phyloP scores from a whole-genome alignment of 92 coral and sea anemone species.

The Phenganax subtilis region DNA sequence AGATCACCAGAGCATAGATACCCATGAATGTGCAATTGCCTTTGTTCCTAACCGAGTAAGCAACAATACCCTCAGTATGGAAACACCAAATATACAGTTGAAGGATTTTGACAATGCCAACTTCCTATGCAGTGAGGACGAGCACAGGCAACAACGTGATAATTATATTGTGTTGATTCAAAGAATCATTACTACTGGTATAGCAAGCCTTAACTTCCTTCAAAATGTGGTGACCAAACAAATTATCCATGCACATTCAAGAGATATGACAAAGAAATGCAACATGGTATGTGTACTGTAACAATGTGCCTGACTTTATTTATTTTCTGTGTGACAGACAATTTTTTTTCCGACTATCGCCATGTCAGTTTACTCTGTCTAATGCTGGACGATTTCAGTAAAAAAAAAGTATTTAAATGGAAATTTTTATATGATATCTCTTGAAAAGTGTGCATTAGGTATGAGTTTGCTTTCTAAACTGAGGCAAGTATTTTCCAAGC shows the following conservation, averaged over 20 bases:
- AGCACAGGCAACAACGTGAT: slow-evolving; percentile 43
- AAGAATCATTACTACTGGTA: slow-evolving; percentile 44
- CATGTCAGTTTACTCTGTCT: background rate
- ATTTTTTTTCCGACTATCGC: background rate
- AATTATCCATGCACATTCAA: slow-evolving; percentile 42
- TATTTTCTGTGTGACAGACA: background rate
- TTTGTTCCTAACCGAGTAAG: slow-evolving; percentile 46
- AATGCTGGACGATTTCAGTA: background rate
- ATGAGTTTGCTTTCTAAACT: no score
- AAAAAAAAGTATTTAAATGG: no score
- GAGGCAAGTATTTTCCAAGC: background rate
- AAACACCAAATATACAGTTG: slow-evolving; percentile 23
- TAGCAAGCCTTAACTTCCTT: slow-evolving; percentile 33
- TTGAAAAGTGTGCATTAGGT: no score
- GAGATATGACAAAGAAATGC: slow-evolving; percentile 39
- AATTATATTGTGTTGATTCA: slow-evolving; percentile 46
- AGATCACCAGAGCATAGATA: slow-evolving; percentile 21
- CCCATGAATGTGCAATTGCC: slow-evolving; percentile 25
- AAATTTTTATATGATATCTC: no score
- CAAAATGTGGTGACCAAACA: slow-evolving; percentile 44
- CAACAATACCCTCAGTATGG: slow-evolving; percentile 17
- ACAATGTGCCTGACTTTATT: background rate
- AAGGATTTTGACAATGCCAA: slow-evolving; percentile 46
- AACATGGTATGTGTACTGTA: slow-evolving; percentile 13
- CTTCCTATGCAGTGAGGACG: slow-evolving; percentile 38